Conservation (phyloP, 1,140 invertebrate species). For the Teleogryllus occipitalis region DNA sequence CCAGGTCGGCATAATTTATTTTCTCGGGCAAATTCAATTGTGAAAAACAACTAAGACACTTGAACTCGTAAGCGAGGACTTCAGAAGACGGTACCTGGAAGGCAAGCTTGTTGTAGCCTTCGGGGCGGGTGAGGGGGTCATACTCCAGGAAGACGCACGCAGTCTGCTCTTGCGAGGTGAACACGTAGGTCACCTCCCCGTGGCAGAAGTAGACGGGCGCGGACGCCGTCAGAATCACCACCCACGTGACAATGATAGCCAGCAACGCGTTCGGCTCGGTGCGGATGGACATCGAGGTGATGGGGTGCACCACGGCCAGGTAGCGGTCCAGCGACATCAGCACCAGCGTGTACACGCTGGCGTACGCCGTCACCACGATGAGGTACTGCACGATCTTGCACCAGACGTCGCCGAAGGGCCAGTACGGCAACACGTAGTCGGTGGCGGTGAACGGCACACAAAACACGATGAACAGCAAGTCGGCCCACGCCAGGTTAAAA, state of each 20-base stretch:
- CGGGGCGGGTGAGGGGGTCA: conserved; percentile 26
- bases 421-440: conserved; percentile 76
- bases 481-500: conserved; percentile 79
- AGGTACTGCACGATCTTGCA: conserved; percentile 81
- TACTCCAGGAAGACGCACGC: conserved; percentile 56
- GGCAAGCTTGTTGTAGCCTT: conserved; percentile 57
- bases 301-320: conserved; percentile 89
- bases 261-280: conserved; percentile 76
- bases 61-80: conserved; percentile 9
- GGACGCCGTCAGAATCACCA: conserved; percentile 64
- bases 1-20: too few relatives aligned
- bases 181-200: conserved; percentile 60
- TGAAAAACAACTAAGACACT: too few relatives aligned
- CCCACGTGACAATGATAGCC: conserved; percentile 74
- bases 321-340: conserved; percentile 93
- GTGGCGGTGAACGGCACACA: conserved; percentile 91
- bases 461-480: conserved; percentile 89
- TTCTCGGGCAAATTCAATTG: too few relatives aligned
- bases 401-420: conserved; percentile 87
- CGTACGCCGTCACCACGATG: conserved; percentile 84
- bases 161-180: conserved; percentile 48
- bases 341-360: conserved; percentile 88
- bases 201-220: conserved; percentile 71
- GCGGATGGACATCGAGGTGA: conserved; percentile 76
- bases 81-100: conserved; percentile 41